Evolutionary conservation across 92 coral and sea anemone species (phyloP).

Genomic region (Umimayanthus kanabou): DNA sequence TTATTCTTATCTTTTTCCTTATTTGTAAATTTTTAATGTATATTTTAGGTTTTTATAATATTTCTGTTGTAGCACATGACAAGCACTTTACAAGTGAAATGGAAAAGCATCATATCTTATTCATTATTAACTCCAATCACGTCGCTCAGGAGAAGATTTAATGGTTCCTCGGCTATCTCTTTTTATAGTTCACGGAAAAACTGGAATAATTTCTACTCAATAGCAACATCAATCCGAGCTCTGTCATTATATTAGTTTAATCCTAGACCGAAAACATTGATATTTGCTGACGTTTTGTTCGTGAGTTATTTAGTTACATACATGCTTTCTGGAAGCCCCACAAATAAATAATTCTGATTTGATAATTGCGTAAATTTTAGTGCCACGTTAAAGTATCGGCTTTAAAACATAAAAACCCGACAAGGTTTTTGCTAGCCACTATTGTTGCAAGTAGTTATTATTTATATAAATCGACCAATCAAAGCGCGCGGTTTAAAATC

Average conservation of each 20-base stretch:
- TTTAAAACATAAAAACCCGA: not conserved
- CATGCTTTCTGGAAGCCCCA: not conserved
- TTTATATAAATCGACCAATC: not conserved
- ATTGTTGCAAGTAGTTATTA: not conserved
- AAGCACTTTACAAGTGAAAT: not conserved
- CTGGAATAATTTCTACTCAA: not conserved
- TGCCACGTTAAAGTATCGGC: not conserved
- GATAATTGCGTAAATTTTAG: not conserved
- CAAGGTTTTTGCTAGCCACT: not conserved
- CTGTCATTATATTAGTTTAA: not conserved
- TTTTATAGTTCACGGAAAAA: not conserved
- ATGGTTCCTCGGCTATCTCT: not conserved
- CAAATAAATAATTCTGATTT: not conserved
- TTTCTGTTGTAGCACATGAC: not conserved
- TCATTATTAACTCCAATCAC: not conserved
- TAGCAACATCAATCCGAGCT: not conserved
- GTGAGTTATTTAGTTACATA: not conserved
- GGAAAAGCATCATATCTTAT: too few relatives aligned
- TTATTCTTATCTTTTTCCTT: too few relatives aligned
- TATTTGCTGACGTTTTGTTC: not conserved
- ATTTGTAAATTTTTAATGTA: too few relatives aligned
- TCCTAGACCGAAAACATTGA: not conserved
- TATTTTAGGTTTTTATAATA: too few relatives aligned
- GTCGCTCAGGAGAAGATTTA: not conserved
- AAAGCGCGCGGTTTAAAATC: not conserved